Evolutionary conservation across 2,113 vertebrate genomes (phyloP).

Genomic region (Panthera uncia): DNA sequence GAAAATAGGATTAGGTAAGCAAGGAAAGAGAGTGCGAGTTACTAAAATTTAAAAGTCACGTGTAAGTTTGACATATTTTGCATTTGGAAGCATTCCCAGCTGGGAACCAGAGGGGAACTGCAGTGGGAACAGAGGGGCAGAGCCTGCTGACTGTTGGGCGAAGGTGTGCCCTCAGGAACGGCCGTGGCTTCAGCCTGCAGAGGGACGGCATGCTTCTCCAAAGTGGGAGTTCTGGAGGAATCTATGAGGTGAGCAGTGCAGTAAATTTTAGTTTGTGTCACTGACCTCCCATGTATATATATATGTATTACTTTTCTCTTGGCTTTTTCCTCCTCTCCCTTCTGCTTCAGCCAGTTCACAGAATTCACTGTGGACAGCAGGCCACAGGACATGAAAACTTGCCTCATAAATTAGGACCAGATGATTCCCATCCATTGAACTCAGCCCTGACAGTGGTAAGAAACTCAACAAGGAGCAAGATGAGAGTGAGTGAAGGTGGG

Average conservation of each 20-base stretch:
- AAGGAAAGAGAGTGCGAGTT: constrained; percentile 23
- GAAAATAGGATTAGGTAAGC: neutral
- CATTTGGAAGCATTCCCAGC: constrained; percentile 60
- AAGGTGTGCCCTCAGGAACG: neutral
- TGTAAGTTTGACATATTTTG: constrained; percentile 22
- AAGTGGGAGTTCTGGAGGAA: neutral
- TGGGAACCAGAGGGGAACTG: neutral
- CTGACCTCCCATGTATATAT: neutral
- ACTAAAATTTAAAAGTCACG: neutral
- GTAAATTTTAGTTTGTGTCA: constrained; percentile 2
- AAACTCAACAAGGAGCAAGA: neutral
- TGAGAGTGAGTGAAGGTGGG: neutral
- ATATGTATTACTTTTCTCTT: neutral
- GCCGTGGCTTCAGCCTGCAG: neutral
- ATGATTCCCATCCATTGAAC: neutral
- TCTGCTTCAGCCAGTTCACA: neutral
- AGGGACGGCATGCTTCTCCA: neutral
- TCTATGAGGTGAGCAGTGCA: neutral
- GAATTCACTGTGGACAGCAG: neutral
- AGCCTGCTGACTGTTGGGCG: neutral
- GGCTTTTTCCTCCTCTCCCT: rapidly evolving
- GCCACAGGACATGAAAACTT: neutral
- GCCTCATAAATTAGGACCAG: constrained; percentile 2
- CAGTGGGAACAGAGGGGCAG: neutral
- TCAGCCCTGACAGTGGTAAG: neutral